Percentiles rank a stretch among this genome's conserved stretches.
Conservation (phyloP, 37 sponge, comb jelly and placozoan genomes). For the Corticium candelabrum region DNA sequence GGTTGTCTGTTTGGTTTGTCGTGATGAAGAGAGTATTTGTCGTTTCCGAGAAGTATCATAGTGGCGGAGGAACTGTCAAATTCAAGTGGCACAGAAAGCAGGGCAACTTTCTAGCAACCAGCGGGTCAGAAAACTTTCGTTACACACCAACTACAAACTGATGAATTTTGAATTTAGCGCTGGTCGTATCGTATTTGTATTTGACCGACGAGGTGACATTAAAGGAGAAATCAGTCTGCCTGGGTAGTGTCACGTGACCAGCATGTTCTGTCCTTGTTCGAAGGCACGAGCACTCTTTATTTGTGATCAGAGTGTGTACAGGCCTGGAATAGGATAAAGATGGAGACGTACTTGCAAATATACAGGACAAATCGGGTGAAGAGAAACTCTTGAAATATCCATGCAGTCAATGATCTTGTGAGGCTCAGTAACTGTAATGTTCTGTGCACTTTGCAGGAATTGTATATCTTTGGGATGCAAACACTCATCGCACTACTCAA, state of each 20-base stretch:
- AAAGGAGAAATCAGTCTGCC: slow-evolving; percentile 39
- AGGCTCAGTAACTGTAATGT: too few species aligned
- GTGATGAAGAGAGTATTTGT: not conserved
- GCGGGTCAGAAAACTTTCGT: slow-evolving; percentile 29
- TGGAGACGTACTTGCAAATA: slow-evolving; percentile 76
- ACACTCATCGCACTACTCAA: slow-evolving; percentile 38
- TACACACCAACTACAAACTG: not conserved
- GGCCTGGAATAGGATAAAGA: slow-evolving; percentile 93
- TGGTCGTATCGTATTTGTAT: slow-evolving; percentile 63
- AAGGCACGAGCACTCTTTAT: not conserved
- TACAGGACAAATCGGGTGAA: slow-evolving; percentile 41
- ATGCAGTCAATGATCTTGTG: not conserved
- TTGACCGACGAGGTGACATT: slow-evolving; percentile 75
- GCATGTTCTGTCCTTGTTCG: not conserved
- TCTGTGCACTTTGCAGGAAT: slow-evolving; percentile 34
- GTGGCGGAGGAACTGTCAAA: slow-evolving; percentile 30
- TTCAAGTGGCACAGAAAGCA: slow-evolving; percentile 51
- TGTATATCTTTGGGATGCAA: slow-evolving; percentile 76
- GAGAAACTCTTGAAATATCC: not conserved
- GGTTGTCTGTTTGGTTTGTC: too few species aligned
- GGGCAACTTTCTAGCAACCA: slow-evolving; percentile 55
- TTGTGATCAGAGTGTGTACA: slow-evolving; percentile 47
- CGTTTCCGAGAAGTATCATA: not conserved
- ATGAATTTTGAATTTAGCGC: slow-evolving; percentile 18
- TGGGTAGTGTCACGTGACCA: not conserved